phyloP scores from a whole-genome alignment of 1,140 invertebrate genomes.

The Zaprionus ghesquierei region DNA sequence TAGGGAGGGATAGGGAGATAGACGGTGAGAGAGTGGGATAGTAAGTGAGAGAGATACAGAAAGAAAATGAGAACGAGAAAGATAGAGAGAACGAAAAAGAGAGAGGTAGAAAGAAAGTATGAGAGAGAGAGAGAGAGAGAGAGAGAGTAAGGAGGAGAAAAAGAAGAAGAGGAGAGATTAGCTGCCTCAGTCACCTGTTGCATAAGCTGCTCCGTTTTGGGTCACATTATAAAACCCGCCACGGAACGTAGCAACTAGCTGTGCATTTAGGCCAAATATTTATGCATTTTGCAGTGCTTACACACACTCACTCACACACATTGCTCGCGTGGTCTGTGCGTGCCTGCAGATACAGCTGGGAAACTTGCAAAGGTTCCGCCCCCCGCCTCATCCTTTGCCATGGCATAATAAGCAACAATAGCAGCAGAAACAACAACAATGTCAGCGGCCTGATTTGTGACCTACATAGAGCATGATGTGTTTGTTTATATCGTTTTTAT shows the following conservation, averaged over 20 bases:
- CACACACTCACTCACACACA: neutral
- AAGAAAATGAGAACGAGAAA: too few relatives aligned
- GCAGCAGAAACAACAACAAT: constrained; percentile 42
- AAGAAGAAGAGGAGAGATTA: too few relatives aligned
- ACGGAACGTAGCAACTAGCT: constrained; percentile 22
- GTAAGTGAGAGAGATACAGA: too few relatives aligned
- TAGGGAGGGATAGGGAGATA: too few relatives aligned
- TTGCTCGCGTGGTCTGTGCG: constrained; percentile 33
- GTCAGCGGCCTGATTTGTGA: constrained; percentile 65
- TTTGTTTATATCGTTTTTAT: constrained; percentile 57
- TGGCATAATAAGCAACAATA: constrained; percentile 18
- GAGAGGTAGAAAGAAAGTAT: too few relatives aligned
- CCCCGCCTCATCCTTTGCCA: constrained; percentile 26
- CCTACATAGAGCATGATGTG: constrained; percentile 55
- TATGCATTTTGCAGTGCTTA: constrained; percentile 30
- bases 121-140: too few relatives aligned
- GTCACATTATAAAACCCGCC: constrained; percentile 33
- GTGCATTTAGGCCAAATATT: constrained; percentile 64
- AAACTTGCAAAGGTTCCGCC: constrained; percentile 14
- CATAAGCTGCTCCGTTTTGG: neutral
- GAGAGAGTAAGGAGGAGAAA: too few relatives aligned
- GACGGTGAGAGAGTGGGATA: too few relatives aligned
- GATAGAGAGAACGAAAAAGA: too few relatives aligned
- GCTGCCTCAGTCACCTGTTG: constrained; percentile 45
- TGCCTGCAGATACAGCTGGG: constrained; percentile 37